These are phyloP conservation scores for Aphelenchoides avenae DNA, from an alignment of 1,140 invertebrate species.

Conservation along the genomic window DNA sequence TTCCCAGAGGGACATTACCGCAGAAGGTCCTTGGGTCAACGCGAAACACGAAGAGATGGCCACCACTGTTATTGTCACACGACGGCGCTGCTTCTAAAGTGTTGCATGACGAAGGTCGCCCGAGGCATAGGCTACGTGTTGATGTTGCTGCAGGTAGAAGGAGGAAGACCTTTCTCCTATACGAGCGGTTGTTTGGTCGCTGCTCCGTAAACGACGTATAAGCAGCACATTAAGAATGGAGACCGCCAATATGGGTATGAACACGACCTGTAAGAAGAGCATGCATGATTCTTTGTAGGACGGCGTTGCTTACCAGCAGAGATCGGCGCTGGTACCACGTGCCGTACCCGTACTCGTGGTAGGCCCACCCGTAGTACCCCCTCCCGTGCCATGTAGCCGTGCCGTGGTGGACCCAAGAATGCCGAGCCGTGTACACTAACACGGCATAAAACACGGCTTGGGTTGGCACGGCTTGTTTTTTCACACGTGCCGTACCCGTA, in stretches of 20 bases:
- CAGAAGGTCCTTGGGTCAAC: slow-evolving; percentile 57
- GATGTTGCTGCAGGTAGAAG: slow-evolving; percentile 25
- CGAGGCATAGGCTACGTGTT: slow-evolving; percentile 38
- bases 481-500: neutral
- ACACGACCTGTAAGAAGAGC: slow-evolving; percentile 42
- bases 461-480: neutral
- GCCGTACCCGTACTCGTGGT: too few relatives aligned
- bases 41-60: slow-evolving; percentile 55
- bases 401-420: too few relatives aligned
- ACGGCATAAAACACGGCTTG: neutral
- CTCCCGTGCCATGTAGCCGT: too few relatives aligned
- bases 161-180: slow-evolving; percentile 36
- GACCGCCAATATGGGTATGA: slow-evolving; percentile 55
- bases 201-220: slow-evolving; percentile 39
- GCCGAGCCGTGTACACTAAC: neutral
- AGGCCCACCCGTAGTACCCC: too few relatives aligned
- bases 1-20: slow-evolving; percentile 54
- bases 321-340: too few relatives aligned
- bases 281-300: neutral
- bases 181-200: slow-evolving; percentile 28
- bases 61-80: slow-evolving; percentile 55
- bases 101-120: slow-evolving; percentile 6
- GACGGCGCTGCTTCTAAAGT: slow-evolving; percentile 40
- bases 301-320: too few relatives aligned
- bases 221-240: slow-evolving; percentile 50